These are phyloP conservation scores for Oncorhynchus clarkii DNA, from an alignment of 2,113 vertebrate genomes.

Conservation along the genomic window DNA sequence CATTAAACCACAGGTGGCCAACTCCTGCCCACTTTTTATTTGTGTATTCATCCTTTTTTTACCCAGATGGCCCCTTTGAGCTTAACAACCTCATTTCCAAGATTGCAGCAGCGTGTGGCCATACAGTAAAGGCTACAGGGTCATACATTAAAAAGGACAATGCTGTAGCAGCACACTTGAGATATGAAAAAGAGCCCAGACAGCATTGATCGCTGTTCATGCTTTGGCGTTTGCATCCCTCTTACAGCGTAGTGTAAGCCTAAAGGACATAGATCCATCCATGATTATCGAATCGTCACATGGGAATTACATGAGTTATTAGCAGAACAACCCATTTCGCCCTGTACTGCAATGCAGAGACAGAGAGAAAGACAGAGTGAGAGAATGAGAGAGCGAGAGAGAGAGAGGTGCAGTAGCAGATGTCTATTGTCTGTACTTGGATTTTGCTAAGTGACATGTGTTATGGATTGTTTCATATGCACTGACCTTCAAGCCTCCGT, in stretches of 20 bases:
- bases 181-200: background rate
- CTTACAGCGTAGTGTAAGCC: constrained; percentile 25
- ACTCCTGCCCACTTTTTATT: background rate
- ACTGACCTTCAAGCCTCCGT: constrained; percentile 77
- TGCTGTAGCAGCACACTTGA: constrained; percentile 11
- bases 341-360: background rate
- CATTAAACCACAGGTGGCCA: background rate
- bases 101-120: background rate
- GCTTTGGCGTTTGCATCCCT: constrained; percentile 44
- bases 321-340: constrained; percentile 10
- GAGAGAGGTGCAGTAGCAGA: constrained; percentile 32
- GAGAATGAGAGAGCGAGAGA: background rate
- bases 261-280: constrained; percentile 31
- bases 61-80: constrained; percentile 4
- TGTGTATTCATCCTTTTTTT: constrained; percentile 19
- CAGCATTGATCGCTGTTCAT: constrained; percentile 27
- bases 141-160: constrained; percentile 1
- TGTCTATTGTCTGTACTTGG: constrained; percentile 67
- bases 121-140: no score
- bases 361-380: background rate
- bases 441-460: constrained; percentile 75
- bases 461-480: constrained; percentile 68
- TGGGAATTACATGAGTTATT: constrained; percentile 39
- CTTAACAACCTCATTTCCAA: background rate
- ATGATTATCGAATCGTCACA: constrained; percentile 61